Percentiles rank a stretch among this genome's conserved stretches.
These are phyloP conservation scores for Hecatera dysodea DNA, from an alignment of 2,888 invertebrate genomes.

Conservation along the genomic window DNA sequence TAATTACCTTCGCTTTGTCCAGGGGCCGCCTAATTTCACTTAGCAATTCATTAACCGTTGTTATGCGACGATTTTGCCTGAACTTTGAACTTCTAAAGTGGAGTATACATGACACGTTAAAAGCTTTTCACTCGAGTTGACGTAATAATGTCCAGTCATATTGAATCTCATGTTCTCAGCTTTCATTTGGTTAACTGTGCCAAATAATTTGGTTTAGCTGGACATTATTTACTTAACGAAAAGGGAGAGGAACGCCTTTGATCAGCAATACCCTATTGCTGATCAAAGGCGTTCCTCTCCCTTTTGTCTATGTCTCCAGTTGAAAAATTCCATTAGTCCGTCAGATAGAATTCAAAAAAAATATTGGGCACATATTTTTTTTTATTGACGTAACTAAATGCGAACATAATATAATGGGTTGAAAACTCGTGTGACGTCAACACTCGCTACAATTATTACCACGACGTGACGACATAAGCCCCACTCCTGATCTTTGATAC, in stretches of 20 bases:
- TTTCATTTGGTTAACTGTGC: constrained; percentile 43
- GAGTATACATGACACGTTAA: constrained; percentile 35
- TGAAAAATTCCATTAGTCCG: too few relatives aligned
- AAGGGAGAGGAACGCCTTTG: background rate
- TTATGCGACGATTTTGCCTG: background rate
- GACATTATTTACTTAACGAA: background rate
- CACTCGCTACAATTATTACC: too few relatives aligned
- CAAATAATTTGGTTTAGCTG: constrained; percentile 35
- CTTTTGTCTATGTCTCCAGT: too few relatives aligned
- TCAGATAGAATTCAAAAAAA: too few relatives aligned
- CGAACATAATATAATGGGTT: too few relatives aligned
- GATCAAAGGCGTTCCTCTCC: too few relatives aligned
- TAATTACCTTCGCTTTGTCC: background rate
- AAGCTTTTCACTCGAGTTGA: constrained; percentile 39
- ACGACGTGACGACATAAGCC: too few relatives aligned
- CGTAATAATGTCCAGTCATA: constrained; percentile 17
- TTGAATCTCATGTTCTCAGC: constrained; percentile 30
- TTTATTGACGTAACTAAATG: too few relatives aligned
- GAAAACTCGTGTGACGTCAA: too few relatives aligned
- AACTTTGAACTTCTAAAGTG: constrained; percentile 55
- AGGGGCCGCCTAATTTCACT: background rate
- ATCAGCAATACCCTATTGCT: too few relatives aligned
- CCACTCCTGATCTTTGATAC: too few relatives aligned
- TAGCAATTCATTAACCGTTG: background rate
- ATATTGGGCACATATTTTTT: too few relatives aligned